Evolutionary conservation across 2,113 vertebrate genomes (phyloP).

Genomic region (Otus sunia): DNA sequence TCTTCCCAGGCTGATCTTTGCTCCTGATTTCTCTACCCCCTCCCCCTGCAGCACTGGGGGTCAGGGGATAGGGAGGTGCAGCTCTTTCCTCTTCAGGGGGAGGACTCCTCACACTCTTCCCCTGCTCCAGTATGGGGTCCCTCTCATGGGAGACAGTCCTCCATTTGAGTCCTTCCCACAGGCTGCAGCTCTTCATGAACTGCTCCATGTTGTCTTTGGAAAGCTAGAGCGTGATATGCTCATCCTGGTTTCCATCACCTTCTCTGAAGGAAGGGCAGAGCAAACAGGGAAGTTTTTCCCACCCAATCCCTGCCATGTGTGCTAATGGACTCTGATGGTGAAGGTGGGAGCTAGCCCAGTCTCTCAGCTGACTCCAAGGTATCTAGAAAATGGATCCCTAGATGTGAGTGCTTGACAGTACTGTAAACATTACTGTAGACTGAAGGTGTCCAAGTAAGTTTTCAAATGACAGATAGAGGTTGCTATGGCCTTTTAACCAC

Average conservation of each 20-base stretch:
- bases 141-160: too few species aligned
- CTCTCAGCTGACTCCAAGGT: neutral
- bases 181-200: too few species aligned
- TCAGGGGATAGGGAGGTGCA: too few species aligned
- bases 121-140: too few species aligned
- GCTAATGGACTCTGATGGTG: neutral
- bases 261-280: neutral
- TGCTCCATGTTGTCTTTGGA: neutral
- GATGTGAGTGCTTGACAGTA: neutral
- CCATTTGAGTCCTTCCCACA: too few species aligned
- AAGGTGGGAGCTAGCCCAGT: neutral
- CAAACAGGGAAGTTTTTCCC: neutral
- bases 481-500: neutral
- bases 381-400: neutral
- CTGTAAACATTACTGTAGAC: rapidly evolving
- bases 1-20: too few species aligned
- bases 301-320: too few species aligned
- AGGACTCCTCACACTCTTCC: too few species aligned
- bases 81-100: too few species aligned
- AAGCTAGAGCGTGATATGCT: neutral
- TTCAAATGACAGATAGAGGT: neutral
- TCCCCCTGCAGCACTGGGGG: too few species aligned
- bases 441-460: neutral
- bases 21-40: too few species aligned
- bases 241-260: neutral